Percentiles rank a stretch among this genome's conserved stretches.
phyloP scores from a whole-genome alignment of 2,888 invertebrate species.

The Rhogogaster chlorosoma region DNA sequence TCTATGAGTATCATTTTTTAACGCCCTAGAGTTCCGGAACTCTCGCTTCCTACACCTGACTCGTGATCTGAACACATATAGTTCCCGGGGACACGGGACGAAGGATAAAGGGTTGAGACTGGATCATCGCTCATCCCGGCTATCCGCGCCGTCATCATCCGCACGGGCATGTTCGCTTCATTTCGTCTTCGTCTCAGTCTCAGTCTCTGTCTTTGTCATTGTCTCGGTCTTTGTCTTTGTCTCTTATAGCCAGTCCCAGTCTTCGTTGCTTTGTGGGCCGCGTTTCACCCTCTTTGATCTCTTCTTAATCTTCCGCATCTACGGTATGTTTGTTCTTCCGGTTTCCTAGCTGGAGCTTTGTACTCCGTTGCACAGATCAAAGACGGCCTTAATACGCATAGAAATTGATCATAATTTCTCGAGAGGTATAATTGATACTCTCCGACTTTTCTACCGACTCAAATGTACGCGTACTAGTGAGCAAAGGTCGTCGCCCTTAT shows the following conservation, averaged over 20 bases:
- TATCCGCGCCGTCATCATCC: neutral
- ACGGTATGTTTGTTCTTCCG: slow-evolving; percentile 11
- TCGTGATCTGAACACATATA: neutral
- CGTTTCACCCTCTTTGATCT: slow-evolving; percentile 5
- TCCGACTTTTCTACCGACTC: neutral
- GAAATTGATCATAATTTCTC: neutral
- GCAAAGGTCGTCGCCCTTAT: neutral
- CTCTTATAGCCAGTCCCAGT: neutral
- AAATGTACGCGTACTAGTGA: neutral
- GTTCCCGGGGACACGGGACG: neutral
- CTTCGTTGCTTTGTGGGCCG: neutral
- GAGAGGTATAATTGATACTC: neutral
- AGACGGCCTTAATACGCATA: neutral
- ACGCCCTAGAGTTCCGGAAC: neutral
- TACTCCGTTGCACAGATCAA: neutral
- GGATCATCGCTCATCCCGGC: slow-evolving; percentile 14
- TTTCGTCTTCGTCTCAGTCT: neutral
- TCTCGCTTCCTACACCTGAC: neutral
- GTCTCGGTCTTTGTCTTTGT: neutral
- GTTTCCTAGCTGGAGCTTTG: neutral
- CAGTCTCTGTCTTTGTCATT: neutral
- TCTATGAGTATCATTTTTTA: neutral
- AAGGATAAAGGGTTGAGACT: neutral
- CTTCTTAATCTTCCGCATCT: neutral
- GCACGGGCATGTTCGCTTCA: neutral